These are phyloP conservation scores for Pterocles orientalis DNA, from an alignment of 2,113 vertebrate genomes.

Conservation along the genomic window DNA sequence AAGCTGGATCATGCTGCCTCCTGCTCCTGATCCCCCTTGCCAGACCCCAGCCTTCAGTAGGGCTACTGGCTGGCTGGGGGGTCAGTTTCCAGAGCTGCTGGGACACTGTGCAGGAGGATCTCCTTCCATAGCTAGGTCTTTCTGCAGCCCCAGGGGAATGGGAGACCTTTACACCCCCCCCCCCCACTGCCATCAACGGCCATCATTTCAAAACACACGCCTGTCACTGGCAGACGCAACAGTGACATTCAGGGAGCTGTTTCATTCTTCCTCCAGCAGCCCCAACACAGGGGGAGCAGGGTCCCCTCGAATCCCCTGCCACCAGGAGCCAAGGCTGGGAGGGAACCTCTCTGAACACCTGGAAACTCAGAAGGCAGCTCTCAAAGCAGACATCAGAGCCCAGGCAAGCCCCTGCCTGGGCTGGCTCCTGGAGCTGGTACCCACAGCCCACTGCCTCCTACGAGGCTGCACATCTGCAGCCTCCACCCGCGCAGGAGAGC, in stretches of 20 bases:
- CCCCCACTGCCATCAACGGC: not conserved
- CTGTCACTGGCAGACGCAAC: not conserved
- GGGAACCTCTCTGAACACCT: not conserved
- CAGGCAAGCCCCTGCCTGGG: rapidly evolving
- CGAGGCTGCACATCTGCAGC: constrained; percentile 2
- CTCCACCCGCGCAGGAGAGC: not conserved
- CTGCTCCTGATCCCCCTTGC: not conserved
- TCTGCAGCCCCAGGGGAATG: not conserved
- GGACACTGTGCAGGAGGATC: not conserved
- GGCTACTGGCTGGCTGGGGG: not conserved
- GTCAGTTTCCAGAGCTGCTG: not conserved
- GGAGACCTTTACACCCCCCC: not conserved
- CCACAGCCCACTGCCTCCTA: not conserved
- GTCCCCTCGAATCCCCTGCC: not conserved
- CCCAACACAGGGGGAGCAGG: not conserved
- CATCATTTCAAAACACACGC: not conserved
- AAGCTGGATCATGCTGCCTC: rapidly evolving
- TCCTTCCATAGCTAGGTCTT: not conserved
- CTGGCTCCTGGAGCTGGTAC: not conserved
- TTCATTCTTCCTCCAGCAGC: not conserved
- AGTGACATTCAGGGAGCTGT: not conserved
- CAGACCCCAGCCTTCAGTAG: not conserved
- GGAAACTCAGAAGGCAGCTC: not conserved
- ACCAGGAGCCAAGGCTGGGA: not conserved
- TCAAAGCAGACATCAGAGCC: not conserved